phyloP scores from a whole-genome alignment of 2,888 invertebrate species.

The Himalopsyche japonica region DNA sequence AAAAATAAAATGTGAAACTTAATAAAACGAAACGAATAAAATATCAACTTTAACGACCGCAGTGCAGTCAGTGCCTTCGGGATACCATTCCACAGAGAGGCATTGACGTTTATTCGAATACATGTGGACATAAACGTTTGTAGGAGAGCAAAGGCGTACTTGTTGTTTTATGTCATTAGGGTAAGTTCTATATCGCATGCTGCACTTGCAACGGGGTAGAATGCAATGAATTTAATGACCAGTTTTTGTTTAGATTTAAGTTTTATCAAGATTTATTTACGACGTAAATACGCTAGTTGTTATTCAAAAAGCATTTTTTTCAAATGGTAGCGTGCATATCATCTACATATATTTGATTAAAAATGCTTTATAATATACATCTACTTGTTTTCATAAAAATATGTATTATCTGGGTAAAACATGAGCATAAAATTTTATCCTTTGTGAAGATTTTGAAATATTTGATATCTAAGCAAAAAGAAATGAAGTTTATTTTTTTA shows the following conservation, averaged over 20 bases:
- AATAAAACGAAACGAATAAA: too few species aligned
- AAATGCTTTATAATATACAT: background rate
- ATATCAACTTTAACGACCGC: too few species aligned
- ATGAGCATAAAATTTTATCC: too few species aligned
- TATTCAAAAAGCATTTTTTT: background rate
- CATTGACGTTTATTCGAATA: background rate
- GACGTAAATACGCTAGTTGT: background rate
- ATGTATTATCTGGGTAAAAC: too few species aligned
- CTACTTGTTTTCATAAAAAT: background rate
- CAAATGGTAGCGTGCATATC: background rate
- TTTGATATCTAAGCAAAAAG: too few species aligned
- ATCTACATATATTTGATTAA: background rate
- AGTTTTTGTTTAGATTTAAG: background rate
- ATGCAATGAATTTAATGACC: background rate
- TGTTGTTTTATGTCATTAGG: conserved; percentile 3
- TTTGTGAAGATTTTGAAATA: too few species aligned
- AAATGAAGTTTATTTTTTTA: too few species aligned
- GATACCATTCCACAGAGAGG: background rate
- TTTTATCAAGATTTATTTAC: background rate
- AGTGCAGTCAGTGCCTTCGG: too few species aligned
- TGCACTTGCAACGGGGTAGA: background rate
- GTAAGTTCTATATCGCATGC: conserved; percentile 6
- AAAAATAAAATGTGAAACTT: too few species aligned
- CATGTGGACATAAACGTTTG: background rate
- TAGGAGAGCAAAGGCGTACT: background rate